phyloP scores from a whole-genome alignment of 1,140 invertebrate genomes.

The Bombus haemorrhoidalis region DNA sequence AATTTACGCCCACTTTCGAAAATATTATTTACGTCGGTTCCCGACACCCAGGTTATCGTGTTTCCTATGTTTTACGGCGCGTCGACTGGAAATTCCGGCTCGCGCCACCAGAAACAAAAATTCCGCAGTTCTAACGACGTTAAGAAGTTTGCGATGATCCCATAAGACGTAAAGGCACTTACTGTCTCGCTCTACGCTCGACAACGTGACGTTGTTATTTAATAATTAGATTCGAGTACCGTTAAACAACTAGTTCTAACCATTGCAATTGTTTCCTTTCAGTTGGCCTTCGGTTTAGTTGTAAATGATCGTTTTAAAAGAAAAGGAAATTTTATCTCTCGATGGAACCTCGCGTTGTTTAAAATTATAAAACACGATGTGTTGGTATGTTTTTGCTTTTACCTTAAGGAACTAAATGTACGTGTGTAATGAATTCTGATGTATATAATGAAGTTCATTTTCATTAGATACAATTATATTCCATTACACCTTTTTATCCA shows the following conservation, averaged over 20 bases:
- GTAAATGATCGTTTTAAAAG: too few relatives aligned
- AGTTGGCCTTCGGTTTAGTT: too few relatives aligned
- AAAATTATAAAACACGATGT: too few relatives aligned
- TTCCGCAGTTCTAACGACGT: conserved; percentile 1
- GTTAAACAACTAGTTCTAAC: background rate
- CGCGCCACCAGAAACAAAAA: background rate
- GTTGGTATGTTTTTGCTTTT: too few relatives aligned
- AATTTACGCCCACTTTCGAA: background rate
- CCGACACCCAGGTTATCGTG: background rate
- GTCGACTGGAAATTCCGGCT: background rate
- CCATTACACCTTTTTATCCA: too few relatives aligned
- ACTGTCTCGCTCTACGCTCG: too few relatives aligned
- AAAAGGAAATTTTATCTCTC: too few relatives aligned
- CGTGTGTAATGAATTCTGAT: too few relatives aligned
- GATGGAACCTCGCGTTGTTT: too few relatives aligned
- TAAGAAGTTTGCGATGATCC: conserved; percentile 9
- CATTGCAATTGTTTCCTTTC: background rate
- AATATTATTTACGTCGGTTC: conserved; percentile 6
- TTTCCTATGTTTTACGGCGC: background rate
- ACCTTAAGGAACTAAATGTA: too few relatives aligned
- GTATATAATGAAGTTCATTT: too few relatives aligned
- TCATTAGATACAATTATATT: too few relatives aligned
- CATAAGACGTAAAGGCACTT: background rate
- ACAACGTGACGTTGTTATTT: background rate
- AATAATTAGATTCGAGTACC: background rate